Evolutionary conservation across 1,140 invertebrate genomes (phyloP).

Genomic region (Drosophila nasuta): DNA sequence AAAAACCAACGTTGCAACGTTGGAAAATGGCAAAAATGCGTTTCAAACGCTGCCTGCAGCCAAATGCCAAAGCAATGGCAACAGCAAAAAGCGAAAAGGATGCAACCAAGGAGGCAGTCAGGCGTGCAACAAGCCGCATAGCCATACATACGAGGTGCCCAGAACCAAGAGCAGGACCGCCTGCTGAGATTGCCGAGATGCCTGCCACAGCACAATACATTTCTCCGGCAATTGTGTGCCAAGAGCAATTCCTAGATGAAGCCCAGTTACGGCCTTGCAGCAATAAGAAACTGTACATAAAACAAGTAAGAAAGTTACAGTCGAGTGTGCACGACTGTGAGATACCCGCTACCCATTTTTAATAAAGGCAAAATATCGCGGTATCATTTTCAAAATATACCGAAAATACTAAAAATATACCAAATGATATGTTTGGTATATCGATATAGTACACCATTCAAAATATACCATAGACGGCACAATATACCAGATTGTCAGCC

Average conservation of each 20-base stretch:
- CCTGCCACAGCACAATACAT: conserved; percentile 42
- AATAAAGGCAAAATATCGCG: no score
- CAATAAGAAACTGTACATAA: conserved; percentile 25
- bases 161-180: conserved; percentile 16
- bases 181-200: conserved; percentile 59
- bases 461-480: no score
- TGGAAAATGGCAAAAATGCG: conserved; percentile 35
- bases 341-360: no score
- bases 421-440: no score
- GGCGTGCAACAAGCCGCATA: conserved; percentile 53
- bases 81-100: conserved; percentile 11
- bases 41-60: conserved; percentile 48
- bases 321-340: no score
- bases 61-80: conserved; percentile 29
- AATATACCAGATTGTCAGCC: no score
- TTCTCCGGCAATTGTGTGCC: conserved; percentile 51
- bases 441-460: no score
- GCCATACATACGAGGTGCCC: conserved; percentile 9
- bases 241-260: conserved; percentile 48
- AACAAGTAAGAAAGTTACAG: neutral
- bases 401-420: no score
- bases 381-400: no score
- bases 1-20: conserved; percentile 10
- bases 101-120: conserved; percentile 45
- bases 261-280: conserved; percentile 30